phyloP scores from a whole-genome alignment of 1,140 invertebrate species.

The Choristoneura fumiferana region DNA sequence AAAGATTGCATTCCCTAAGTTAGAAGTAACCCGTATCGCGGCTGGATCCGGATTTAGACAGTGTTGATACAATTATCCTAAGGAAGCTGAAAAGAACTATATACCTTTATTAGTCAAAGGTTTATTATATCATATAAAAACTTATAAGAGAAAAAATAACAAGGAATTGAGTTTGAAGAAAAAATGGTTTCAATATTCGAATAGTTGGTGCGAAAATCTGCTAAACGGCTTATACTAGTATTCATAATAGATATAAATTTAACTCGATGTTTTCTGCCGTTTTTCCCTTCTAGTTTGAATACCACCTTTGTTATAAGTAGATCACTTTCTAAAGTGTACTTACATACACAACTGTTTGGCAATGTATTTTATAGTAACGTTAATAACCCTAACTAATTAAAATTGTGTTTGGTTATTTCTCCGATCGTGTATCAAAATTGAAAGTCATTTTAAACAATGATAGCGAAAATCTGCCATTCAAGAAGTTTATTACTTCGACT shows the following conservation, averaged over 20 bases:
- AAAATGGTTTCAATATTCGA: conserved; percentile 80
- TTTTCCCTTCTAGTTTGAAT: not conserved
- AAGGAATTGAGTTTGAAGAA: conserved; percentile 45
- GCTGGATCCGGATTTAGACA: conserved; percentile 79
- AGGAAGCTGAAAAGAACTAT: conserved; percentile 60
- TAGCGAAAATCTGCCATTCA: too few relatives aligned
- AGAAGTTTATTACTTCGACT: too few relatives aligned
- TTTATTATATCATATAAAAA: conserved; percentile 62
- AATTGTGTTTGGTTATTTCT: too few relatives aligned
- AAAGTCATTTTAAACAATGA: too few relatives aligned
- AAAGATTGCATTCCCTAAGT: conserved; percentile 83
- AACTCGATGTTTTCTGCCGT: not conserved
- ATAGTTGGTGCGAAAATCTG: conserved; percentile 73
- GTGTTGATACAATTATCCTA: conserved; percentile 76
- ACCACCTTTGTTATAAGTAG: too few relatives aligned
- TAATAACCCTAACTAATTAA: too few relatives aligned
- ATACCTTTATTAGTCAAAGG: conserved; percentile 56
- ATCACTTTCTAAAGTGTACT: too few relatives aligned
- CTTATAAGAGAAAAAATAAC: conserved; percentile 35
- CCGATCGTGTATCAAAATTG: too few relatives aligned
- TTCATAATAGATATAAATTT: not conserved
- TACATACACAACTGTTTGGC: too few relatives aligned
- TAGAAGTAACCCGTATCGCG: conserved; percentile 88
- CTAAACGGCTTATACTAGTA: conserved; percentile 54
- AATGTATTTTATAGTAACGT: too few relatives aligned